Conservation (phyloP, 2,797 vertebrate species). For the Rhynchotus rufescens region DNA sequence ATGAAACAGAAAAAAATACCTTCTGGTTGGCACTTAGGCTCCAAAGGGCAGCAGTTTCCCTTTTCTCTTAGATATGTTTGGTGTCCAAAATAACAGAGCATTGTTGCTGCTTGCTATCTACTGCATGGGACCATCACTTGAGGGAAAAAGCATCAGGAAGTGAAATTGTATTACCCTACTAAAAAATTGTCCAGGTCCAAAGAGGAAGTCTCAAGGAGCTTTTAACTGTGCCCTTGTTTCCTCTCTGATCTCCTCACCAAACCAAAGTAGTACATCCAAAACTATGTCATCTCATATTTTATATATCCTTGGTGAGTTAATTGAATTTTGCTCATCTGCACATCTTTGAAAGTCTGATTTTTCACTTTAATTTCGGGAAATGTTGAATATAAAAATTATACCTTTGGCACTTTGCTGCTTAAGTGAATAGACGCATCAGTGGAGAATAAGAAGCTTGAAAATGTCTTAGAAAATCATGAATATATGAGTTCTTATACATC, state of each 20-base stretch:
- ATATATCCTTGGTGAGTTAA: not conserved
- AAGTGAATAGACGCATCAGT: not conserved
- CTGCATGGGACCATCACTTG: not conserved
- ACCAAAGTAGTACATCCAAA: not conserved
- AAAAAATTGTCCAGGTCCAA: not conserved
- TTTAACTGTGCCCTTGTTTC: not conserved
- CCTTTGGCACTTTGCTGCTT: not conserved
- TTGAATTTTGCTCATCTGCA: not conserved
- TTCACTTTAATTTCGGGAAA: not conserved
- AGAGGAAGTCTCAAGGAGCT: not conserved
- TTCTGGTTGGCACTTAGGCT: not conserved
- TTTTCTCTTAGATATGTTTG: not conserved
- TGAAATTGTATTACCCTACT: not conserved
- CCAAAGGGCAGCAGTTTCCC: not conserved
- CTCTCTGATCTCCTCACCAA: not conserved
- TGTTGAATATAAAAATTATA: not conserved
- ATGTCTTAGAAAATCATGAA: not conserved
- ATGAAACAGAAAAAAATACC: not conserved
- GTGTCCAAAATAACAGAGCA: not conserved
- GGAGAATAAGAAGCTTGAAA: constrained; percentile 13
- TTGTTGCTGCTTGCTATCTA: not conserved
- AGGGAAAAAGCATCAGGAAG: not conserved
- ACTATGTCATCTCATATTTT: not conserved
- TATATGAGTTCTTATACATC: not conserved
- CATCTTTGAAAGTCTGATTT: not conserved